A percentile compares a stretch with the other conserved stretches of the same genome.
Conservation (phyloP, 2,888 invertebrate species). For the Oxytorus armatus region DNA sequence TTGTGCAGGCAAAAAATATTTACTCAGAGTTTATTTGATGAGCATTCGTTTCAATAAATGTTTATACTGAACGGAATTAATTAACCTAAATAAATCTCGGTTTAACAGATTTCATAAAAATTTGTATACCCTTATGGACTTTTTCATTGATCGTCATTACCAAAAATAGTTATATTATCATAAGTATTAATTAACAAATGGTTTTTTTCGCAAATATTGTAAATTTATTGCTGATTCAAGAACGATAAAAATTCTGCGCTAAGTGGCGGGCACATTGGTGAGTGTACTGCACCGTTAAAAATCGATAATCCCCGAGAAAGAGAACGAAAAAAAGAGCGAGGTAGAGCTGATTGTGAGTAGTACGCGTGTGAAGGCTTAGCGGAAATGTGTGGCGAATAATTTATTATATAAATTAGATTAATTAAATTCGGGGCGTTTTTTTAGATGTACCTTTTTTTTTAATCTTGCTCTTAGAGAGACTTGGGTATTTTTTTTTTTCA, state of each 20-base stretch:
- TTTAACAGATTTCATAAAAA: too few species aligned
- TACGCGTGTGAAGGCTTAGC: background rate
- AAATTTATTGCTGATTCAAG: background rate
- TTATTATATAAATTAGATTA: slow-evolving; percentile 16
- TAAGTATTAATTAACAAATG: background rate
- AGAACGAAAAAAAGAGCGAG: background rate
- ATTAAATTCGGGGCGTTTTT: slow-evolving; percentile 23
- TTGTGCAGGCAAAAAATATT: too few species aligned
- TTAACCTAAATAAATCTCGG: too few species aligned
- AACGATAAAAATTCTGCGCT: slow-evolving; percentile 12
- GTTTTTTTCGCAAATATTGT: slow-evolving; percentile 11
- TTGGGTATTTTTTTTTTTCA: slow-evolving; percentile 12
- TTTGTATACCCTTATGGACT: too few species aligned
- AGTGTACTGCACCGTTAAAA: slow-evolving; percentile 10
- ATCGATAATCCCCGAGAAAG: slow-evolving; percentile 6
- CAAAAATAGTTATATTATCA: too few species aligned
- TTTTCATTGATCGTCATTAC: too few species aligned
- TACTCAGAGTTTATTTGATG: too few species aligned
- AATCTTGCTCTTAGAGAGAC: background rate
- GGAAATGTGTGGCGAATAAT: background rate
- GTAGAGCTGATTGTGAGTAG: background rate
- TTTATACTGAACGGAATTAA: too few species aligned
- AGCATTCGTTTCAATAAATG: too few species aligned
- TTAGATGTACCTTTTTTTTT: background rate
- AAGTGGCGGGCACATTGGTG: background rate